Percentiles rank a stretch among this genome's conserved stretches.
Evolutionary conservation across 2,888 invertebrate genomes (phyloP).

Genomic region (Cecidostiba fungosa): DNA sequence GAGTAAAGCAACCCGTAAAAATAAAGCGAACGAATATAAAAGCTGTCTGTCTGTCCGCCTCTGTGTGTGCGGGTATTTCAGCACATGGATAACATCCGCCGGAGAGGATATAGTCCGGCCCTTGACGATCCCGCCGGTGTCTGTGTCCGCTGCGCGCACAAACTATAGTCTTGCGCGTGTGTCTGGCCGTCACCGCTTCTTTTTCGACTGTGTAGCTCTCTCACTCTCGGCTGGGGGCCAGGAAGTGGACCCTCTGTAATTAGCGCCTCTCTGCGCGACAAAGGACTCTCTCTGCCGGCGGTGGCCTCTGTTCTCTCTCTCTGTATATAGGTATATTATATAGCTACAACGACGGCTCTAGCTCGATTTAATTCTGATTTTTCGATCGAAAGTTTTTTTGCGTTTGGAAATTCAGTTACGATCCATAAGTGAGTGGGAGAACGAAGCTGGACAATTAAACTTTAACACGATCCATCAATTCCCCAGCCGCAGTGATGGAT

Average conservation of each 20-base stretch:
- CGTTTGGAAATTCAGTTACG: neutral
- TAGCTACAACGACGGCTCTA: neutral
- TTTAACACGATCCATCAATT: constrained; percentile 30
- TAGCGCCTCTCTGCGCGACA: constrained; percentile 56
- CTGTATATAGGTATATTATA: constrained; percentile 14
- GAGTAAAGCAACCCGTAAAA: constrained; percentile 58
- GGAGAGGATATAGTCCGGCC: constrained; percentile 46
- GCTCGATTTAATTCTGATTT: neutral
- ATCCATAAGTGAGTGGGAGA: neutral
- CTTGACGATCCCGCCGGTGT: constrained; percentile 38
- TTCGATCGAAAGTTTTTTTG: neutral
- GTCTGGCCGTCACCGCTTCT: constrained; percentile 26
- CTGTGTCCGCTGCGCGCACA: neutral
- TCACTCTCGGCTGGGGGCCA: constrained; percentile 44
- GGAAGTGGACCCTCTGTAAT: constrained; percentile 63
- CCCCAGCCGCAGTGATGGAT: neutral
- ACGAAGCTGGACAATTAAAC: constrained; percentile 11
- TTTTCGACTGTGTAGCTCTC: neutral
- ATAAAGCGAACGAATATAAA: constrained; percentile 47
- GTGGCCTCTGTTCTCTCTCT: neutral
- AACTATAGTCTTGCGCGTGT: constrained; percentile 17
- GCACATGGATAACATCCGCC: constrained; percentile 63
- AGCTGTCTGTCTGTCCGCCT: neutral
- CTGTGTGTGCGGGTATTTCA: constrained; percentile 37
- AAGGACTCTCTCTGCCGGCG: constrained; percentile 42